Percentiles rank a stretch among this genome's conserved stretches.
These are phyloP conservation scores for Phoebastria nigripes DNA, from an alignment of 2,797 vertebrate genomes.

Conservation along the genomic window DNA sequence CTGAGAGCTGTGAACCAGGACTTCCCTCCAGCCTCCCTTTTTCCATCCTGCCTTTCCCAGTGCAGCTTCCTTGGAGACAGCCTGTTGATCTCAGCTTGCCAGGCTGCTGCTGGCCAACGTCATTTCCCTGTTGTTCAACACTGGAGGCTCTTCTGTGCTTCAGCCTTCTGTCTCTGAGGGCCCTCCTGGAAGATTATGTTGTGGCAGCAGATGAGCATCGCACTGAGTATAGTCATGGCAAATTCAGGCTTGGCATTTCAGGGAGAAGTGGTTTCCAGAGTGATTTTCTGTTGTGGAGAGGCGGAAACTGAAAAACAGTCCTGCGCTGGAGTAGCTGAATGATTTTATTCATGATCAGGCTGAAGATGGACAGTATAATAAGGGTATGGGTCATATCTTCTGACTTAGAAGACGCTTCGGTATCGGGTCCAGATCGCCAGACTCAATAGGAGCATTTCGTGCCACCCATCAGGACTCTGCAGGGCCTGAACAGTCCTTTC, in stretches of 20 bases:
- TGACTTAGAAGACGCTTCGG: fast-evolving
- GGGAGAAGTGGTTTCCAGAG: background rate
- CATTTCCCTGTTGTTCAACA: background rate
- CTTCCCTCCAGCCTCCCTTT: background rate
- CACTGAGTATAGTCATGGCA: fast-evolving
- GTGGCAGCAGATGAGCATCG: background rate
- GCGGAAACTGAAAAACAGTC: background rate
- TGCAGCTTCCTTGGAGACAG: background rate
- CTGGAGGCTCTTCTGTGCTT: background rate
- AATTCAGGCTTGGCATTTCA: background rate
- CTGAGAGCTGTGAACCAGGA: background rate
- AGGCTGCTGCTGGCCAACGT: background rate
- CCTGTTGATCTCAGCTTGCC: background rate
- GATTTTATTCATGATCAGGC: background rate
- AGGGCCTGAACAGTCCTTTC: background rate
- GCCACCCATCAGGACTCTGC: fast-evolving
- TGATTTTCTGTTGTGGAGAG: background rate
- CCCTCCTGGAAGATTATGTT: background rate
- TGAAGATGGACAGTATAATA: background rate
- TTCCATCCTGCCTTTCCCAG: background rate
- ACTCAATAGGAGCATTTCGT: background rate
- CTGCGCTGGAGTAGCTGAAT: background rate
- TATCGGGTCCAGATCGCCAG: fast-evolving
- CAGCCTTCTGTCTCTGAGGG: background rate
- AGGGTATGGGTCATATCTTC: background rate